phyloP scores from a whole-genome alignment of 2,113 vertebrate species.

The Philantomba maxwellii region DNA sequence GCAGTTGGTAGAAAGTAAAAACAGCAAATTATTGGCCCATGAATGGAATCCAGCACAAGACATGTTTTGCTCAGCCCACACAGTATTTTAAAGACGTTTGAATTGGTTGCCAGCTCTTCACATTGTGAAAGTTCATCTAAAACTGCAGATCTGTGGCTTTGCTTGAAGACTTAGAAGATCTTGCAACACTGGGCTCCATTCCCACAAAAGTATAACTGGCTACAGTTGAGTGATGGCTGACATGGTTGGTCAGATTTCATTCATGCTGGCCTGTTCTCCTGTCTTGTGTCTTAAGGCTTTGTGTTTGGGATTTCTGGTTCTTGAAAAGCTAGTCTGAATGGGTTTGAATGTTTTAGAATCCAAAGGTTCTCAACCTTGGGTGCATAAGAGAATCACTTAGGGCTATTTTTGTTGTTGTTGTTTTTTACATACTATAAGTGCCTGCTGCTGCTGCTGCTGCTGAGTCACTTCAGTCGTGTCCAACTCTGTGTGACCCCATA shows the following conservation, averaged over 20 bases:
- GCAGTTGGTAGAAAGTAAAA: neutral
- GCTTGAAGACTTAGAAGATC: neutral
- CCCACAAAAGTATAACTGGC: neutral
- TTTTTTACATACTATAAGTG: neutral
- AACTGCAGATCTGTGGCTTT: neutral
- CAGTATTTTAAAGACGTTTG: constrained; percentile 13
- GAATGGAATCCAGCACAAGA: neutral
- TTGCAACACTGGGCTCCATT: neutral
- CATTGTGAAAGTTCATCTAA: neutral
- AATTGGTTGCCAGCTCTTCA: constrained; percentile 15
- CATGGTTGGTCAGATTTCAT: neutral
- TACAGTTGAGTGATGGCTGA: neutral
- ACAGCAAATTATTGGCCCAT: neutral
- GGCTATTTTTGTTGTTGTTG: neutral
- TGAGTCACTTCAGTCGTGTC: neutral
- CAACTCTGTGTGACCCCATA: too few relatives aligned
- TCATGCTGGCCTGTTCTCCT: neutral
- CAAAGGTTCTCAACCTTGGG: neutral
- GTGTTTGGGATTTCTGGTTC: neutral
- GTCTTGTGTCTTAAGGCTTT: neutral
- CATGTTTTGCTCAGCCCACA: neutral
- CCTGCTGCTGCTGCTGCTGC: neutral
- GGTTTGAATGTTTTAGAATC: neutral
- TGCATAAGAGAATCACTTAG: neutral
- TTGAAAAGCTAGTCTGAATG: neutral